Evolutionary conservation across 2,113 vertebrate genomes (phyloP).

Genomic region (Neogale vison): DNA sequence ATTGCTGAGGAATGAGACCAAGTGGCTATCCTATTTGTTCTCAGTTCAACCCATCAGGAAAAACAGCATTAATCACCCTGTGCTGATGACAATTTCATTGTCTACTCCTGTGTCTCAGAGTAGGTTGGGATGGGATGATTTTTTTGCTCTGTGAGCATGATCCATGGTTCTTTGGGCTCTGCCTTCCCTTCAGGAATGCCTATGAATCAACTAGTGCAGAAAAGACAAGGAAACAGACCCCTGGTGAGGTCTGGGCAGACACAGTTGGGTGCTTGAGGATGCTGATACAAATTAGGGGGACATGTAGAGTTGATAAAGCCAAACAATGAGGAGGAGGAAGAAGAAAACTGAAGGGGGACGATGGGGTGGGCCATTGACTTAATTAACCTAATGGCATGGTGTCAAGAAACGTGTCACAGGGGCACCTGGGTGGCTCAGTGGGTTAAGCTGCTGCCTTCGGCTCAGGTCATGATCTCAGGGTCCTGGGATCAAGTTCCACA

Average conservation of each 20-base stretch:
- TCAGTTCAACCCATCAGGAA: neutral
- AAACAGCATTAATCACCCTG: accelerated
- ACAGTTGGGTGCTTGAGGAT: neutral
- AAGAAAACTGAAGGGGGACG: neutral
- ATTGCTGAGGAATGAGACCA: neutral
- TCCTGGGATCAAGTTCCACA: no score
- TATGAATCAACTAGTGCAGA: neutral
- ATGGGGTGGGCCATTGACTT: neutral
- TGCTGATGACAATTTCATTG: neutral
- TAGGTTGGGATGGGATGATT: neutral
- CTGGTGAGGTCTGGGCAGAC: neutral
- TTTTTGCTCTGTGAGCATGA: neutral
- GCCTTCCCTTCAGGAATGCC: neutral
- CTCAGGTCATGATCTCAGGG: no score
- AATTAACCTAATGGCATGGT: neutral
- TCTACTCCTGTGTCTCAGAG: neutral
- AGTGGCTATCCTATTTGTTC: neutral
- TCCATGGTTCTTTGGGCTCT: neutral
- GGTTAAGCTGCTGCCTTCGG: no score
- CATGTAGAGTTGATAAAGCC: neutral
- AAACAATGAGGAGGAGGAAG: neutral
- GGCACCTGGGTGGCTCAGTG: no score
- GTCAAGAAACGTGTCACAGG: neutral
- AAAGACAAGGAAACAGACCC: neutral
- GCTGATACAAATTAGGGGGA: neutral